phyloP scores from a whole-genome alignment of 2,888 invertebrate species.

The Himalopsyche anomala region DNA sequence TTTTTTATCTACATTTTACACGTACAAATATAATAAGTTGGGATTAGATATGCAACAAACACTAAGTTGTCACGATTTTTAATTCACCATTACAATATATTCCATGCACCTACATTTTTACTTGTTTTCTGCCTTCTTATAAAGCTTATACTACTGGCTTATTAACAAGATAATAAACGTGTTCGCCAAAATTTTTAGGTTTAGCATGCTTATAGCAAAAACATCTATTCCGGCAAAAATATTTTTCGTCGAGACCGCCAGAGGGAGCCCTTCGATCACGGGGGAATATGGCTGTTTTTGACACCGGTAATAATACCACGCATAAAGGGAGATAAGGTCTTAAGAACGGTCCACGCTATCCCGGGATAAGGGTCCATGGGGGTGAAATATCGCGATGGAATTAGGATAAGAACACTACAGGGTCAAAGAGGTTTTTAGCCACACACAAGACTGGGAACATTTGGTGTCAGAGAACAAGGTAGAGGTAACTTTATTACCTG shows the following conservation, averaged over 20 bases:
- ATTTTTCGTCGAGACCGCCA: neutral
- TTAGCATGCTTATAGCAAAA: neutral
- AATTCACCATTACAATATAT: too few relatives aligned
- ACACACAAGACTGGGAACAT: neutral
- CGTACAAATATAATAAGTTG: too few relatives aligned
- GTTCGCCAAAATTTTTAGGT: neutral
- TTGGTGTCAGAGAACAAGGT: slow-evolving; percentile 6
- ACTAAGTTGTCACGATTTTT: too few relatives aligned
- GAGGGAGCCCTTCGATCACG: slow-evolving; percentile 51
- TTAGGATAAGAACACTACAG: slow-evolving; percentile 59
- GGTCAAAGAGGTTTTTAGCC: slow-evolving; percentile 33
- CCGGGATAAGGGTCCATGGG: slow-evolving; percentile 39
- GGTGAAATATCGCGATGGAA: slow-evolving; percentile 62
- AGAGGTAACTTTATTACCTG: slow-evolving; percentile 13
- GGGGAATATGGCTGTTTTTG: slow-evolving; percentile 47
- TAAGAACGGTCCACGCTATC: slow-evolving; percentile 44
- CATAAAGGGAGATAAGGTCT: slow-evolving; percentile 52
- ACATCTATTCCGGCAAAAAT: neutral
- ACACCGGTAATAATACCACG: slow-evolving; percentile 53
- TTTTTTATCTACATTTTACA: too few relatives aligned
- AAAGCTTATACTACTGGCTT: too few relatives aligned
- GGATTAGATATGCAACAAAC: too few relatives aligned
- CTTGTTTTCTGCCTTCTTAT: too few relatives aligned
- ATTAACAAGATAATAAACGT: too few relatives aligned
- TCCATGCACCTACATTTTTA: too few relatives aligned